Conservation (phyloP, 2,113 vertebrate species). For the Aplodontia rufa region DNA sequence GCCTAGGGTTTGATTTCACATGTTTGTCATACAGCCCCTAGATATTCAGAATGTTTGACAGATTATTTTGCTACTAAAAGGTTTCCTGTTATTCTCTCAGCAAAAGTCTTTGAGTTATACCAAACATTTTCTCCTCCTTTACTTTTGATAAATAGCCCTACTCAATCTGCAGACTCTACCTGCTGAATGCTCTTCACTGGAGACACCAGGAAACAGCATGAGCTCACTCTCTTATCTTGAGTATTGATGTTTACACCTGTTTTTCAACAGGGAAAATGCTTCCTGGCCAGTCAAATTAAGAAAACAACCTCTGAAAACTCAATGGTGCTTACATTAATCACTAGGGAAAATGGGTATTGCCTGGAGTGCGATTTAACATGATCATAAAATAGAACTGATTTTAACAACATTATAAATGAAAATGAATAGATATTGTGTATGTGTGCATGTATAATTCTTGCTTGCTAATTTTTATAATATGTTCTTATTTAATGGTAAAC, state of each 20-base stretch:
- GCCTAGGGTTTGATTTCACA: conserved; percentile 60
- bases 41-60: conserved; percentile 48
- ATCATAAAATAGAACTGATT: conserved; percentile 75
- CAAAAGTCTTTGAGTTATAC: conserved; percentile 48
- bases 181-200: conserved; percentile 41
- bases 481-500: conserved; percentile 49
- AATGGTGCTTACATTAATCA: conserved; percentile 73
- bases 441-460: conserved; percentile 17
- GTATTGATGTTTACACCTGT: conserved; percentile 76
- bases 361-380: conserved; percentile 51
- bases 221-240: conserved; percentile 42
- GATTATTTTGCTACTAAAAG: conserved; percentile 70
- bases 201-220: conserved; percentile 53
- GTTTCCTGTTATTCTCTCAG: conserved; percentile 52
- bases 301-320: conserved; percentile 70
- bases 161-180: conserved; percentile 33
- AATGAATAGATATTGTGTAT: conserved; percentile 68
- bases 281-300: conserved; percentile 70
- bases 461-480: conserved; percentile 53
- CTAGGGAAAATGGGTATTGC: conserved; percentile 66
- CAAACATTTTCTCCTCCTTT: conserved; percentile 59
- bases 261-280: conserved; percentile 74
- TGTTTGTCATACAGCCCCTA: conserved; percentile 57
- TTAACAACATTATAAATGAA: conserved; percentile 71
- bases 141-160: conserved; percentile 62